These are phyloP conservation scores for Tiliqua scincoides DNA, from an alignment of 2,113 vertebrate genomes.

Conservation along the genomic window DNA sequence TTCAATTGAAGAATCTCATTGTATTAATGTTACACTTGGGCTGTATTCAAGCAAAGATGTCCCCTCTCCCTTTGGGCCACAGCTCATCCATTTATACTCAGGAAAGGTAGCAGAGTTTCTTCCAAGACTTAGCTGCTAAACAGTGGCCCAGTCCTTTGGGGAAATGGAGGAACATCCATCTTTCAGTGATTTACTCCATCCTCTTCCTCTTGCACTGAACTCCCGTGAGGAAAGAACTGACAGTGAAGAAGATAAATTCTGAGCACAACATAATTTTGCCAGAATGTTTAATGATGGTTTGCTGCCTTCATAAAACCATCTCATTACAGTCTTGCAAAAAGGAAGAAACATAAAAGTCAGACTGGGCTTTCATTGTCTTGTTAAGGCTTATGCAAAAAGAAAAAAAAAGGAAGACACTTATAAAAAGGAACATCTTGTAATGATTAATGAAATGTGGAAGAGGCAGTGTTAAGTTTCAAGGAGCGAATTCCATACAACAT, in stretches of 20 bases:
- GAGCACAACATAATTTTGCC: neutral
- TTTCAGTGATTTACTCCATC: neutral
- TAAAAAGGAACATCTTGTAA: neutral
- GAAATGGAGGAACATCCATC: constrained; percentile 2
- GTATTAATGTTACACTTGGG: neutral
- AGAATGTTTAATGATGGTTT: neutral
- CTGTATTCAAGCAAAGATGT: neutral
- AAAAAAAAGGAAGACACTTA: neutral
- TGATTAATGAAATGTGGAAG: neutral
- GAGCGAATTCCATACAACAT: neutral
- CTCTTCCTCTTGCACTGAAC: neutral
- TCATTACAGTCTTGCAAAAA: neutral
- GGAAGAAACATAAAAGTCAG: too few species aligned
- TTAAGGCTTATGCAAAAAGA: neutral
- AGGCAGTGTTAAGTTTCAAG: neutral
- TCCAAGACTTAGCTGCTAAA: neutral
- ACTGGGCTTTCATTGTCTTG: neutral
- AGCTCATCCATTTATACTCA: neutral
- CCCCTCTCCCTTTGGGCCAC: neutral
- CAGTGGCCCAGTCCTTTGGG: neutral
- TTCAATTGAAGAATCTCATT: neutral
- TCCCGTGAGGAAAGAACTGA: neutral
- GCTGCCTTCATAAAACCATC: neutral
- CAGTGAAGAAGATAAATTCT: constrained; percentile 3
- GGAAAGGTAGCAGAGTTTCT: neutral